phyloP scores from a whole-genome alignment of 2,797 vertebrate genomes.

The Amblyopsis hoosieri region DNA sequence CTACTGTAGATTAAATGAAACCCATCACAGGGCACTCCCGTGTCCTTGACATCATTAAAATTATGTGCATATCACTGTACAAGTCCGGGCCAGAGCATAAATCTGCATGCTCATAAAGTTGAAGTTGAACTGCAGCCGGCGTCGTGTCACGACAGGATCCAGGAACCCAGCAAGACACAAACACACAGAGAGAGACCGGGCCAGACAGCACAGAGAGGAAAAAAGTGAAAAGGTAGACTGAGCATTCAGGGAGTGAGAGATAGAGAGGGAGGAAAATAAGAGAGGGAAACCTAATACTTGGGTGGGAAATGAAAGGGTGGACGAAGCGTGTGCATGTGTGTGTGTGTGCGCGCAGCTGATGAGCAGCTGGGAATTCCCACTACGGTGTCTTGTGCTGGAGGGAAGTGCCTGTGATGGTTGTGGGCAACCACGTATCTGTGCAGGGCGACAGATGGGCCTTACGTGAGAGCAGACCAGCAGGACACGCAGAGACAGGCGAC shows the following conservation, averaged over 20 bases:
- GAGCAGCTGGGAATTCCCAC: slow-evolving; percentile 38
- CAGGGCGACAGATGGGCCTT: slow-evolving; percentile 1
- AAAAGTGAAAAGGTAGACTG: background rate
- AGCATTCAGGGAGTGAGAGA: background rate
- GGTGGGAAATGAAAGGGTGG: background rate
- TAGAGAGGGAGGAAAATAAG: background rate
- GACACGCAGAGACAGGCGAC: background rate
- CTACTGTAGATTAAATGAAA: slow-evolving; percentile 48
- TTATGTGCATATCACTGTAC: slow-evolving; percentile 60
- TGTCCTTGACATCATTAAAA: slow-evolving; percentile 69
- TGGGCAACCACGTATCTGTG: background rate
- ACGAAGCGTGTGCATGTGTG: slow-evolving; percentile 7
- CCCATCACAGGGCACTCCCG: slow-evolving; percentile 55
- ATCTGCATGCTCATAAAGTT: slow-evolving; percentile 59
- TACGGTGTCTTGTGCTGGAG: slow-evolving; percentile 34
- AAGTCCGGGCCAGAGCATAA: slow-evolving; percentile 48
- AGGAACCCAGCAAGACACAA: slow-evolving; percentile 27
- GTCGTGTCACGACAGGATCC: slow-evolving; percentile 54
- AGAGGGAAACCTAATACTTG: background rate
- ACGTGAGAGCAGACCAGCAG: background rate
- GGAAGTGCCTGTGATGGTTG: slow-evolving; percentile 11
- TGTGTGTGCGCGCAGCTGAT: background rate
- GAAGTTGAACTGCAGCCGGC: slow-evolving; percentile 59
- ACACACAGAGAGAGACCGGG: slow-evolving; percentile 3
- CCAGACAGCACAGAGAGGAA: slow-evolving; percentile 7